These are phyloP conservation scores for Mugil cephalus DNA, from an alignment of 2,113 vertebrate genomes.

Conservation along the genomic window DNA sequence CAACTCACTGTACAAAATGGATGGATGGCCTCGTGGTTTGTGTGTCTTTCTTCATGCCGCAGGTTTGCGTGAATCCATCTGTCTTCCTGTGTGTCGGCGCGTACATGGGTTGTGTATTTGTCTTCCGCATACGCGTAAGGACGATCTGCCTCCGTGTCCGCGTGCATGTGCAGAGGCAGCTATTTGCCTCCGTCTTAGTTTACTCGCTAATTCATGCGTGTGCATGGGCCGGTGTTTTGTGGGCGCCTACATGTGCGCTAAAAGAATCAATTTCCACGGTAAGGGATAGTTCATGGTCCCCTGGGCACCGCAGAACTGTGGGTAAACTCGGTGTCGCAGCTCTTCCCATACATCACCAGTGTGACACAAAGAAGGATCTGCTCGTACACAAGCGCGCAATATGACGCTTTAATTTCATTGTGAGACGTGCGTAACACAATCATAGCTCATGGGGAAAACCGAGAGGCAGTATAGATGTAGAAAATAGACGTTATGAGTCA, in stretches of 20 bases:
- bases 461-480: conserved; percentile 6
- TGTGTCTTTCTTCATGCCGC: conserved; percentile 47
- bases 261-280: conserved; percentile 70
- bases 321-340: conserved; percentile 74
- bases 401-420: conserved; percentile 17
- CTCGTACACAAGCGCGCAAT: conserved; percentile 7
- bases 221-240: conserved; percentile 19
- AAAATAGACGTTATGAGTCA: conserved; percentile 27
- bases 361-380: conserved; percentile 30
- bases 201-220: conserved; percentile 17
- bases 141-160: conserved; percentile 1
- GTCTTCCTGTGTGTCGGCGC: conserved; percentile 26
- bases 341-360: conserved; percentile 66
- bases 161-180: conserved; percentile 4
- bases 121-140: conserved; percentile 50
- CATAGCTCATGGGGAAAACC: conserved; percentile 21
- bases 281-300: conserved; percentile 75
- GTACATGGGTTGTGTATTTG: conserved; percentile 25
- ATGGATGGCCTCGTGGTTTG: conserved; percentile 63
- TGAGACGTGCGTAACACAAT: conserved; percentile 2
- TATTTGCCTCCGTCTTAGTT: conserved; percentile 27
- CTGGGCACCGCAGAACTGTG: conserved; percentile 61
- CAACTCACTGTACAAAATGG: conserved; percentile 73
- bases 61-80: conserved; percentile 49
- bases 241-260: conserved; percentile 27